Percentiles rank a stretch among this genome's conserved stretches.
Evolutionary conservation across 2,888 invertebrate genomes (phyloP).

Genomic region (Pollenia amentaria): DNA sequence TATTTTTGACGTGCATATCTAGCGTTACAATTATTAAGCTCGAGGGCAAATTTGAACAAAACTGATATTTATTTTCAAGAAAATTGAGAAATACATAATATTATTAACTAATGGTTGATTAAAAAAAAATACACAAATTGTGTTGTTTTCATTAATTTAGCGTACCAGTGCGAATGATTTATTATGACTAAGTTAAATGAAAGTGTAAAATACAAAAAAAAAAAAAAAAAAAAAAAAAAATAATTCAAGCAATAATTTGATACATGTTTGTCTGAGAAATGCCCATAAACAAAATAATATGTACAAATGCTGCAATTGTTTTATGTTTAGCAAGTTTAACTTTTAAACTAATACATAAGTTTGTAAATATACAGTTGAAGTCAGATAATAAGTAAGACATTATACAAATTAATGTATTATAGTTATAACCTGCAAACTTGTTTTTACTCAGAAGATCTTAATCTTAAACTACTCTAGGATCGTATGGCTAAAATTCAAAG

Average conservation of each 20-base stretch:
- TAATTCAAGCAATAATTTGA: neutral
- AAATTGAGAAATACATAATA: conserved; percentile 25
- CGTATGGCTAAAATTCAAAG: no score
- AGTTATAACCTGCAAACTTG: no score
- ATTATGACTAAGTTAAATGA: conserved; percentile 31
- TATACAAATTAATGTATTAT: no score
- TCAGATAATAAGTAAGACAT: no score
- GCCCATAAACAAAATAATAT: conserved; percentile 7
- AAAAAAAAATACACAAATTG: neutral
- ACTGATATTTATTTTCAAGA: neutral
- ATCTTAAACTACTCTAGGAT: no score
- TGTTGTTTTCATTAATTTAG: neutral
- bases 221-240: conserved; percentile 2
- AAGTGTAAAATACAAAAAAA: conserved; percentile 37
- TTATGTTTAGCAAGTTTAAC: neutral
- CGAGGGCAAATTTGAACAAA: conserved; percentile 13
- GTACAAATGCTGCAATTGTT: neutral
- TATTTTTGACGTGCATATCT: neutral
- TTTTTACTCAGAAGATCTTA: no score
- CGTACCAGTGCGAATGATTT: neutral
- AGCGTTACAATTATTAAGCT: conserved; percentile 14
- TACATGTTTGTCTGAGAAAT: conserved; percentile 26
- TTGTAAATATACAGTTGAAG: neutral
- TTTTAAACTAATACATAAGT: neutral
- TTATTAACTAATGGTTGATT: neutral